A percentile compares a stretch with the other conserved stretches of the same genome.
Conservation (phyloP, 92 coral and sea anemone species). For the Virgularia gustaviana region DNA sequence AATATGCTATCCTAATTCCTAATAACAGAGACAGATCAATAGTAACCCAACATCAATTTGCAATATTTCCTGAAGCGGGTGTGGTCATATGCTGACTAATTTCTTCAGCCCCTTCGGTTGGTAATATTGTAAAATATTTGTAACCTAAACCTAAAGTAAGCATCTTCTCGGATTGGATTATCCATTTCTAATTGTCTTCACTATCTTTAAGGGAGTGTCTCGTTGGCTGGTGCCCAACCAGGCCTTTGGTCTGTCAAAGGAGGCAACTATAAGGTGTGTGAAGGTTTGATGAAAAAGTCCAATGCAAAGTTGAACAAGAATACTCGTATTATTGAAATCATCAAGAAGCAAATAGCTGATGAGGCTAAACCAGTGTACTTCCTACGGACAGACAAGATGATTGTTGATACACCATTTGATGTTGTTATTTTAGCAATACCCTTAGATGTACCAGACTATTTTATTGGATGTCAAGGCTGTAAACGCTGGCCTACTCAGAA, state of each 20-base stretch:
- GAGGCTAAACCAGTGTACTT: conserved; percentile 50
- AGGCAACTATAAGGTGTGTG: conserved; percentile 88
- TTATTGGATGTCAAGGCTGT: conserved; percentile 69
- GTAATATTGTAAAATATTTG: too few species aligned
- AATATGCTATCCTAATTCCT: too few species aligned
- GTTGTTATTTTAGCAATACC: conserved; percentile 92
- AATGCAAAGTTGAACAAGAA: conserved; percentile 64
- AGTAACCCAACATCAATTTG: too few species aligned
- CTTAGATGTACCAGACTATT: conserved; percentile 50
- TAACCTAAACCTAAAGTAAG: too few species aligned
- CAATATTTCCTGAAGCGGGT: neutral
- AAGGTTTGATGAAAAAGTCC: conserved; percentile 64
- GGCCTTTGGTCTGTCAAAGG: conserved; percentile 94
- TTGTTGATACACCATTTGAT: conserved; percentile 55
- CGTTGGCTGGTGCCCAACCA: conserved; percentile 85
- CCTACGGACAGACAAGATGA: conserved; percentile 45
- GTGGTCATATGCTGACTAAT: neutral
- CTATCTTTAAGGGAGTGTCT: conserved; percentile 73
- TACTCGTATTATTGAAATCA: conserved; percentile 58
- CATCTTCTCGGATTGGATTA: neutral
- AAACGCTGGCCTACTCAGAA: conserved; percentile 69
- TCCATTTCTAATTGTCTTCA: neutral
- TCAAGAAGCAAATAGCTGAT: conserved; percentile 26
- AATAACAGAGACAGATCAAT: too few species aligned
- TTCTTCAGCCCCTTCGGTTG: too few species aligned